Evolutionary conservation across 2,888 invertebrate genomes (phyloP), one percentile per base, ranked within the genome.

Genomic region (Drosophila anomelani): DNA sequence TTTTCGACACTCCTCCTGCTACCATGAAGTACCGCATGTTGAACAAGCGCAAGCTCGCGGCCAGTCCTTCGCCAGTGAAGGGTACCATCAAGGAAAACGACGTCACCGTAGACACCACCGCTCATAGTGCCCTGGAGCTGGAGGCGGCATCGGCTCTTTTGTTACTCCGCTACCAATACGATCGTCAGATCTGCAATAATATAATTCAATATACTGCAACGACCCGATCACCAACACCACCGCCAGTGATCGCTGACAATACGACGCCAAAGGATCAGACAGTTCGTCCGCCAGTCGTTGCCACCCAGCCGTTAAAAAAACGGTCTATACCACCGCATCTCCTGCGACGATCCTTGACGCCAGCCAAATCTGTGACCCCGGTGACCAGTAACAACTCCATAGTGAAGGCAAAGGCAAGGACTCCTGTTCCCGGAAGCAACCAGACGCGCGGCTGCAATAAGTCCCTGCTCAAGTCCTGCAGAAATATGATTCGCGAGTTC

Each of bases 401-500:
- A 0, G 23, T 57, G 20, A 84, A 84, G 39, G 77, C 77, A 51
- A 89, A 84, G 43, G n/a, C 55, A 15, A 68, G 49, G 58, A 58
- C 53, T 23, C 15, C 69, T 5, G 5, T 13, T 7, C 59, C 60
- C n/a, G 34, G 34, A 3, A 44, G 15, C 17, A 26, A 15, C 0
- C 53, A 17, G 26, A n/a, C 29, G 1, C 64, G 61, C n/a, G 49
- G 29, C 15, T 78, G 83, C 75, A 89, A 85, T 29, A 79, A 69
- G 29, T 53, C 75, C 13, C 38, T 87, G 69, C 76, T 90, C 13
- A 81, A 73, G 15, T 81, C 90, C 13, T 87, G 90, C 44, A 72
- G 88, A 46, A 81, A 87, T 15, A 81, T 90, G 80, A 81, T 89
- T n/a, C 80, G 81, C 2, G 88, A 90, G 13, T 89, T 89, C 23